Evolutionary conservation across 2,888 invertebrate genomes (phyloP), one percentile per base, ranked within the genome.

Genomic region (Pedicia rivosa): DNA sequence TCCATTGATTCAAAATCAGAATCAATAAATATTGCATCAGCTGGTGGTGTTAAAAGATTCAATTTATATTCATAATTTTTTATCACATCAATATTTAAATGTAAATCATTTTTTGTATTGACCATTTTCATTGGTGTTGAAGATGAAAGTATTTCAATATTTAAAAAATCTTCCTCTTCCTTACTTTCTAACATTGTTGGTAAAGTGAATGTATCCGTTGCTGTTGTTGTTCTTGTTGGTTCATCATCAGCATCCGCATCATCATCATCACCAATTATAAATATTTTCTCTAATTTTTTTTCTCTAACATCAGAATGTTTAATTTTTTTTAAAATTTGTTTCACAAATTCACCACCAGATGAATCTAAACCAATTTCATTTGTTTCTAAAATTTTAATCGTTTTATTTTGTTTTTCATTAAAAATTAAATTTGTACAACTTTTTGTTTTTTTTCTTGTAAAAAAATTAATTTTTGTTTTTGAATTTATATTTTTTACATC

Each of bases 1-100:
- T 47, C 47, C 40, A 44, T 47, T 13, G 47, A 48, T 26, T 45
- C 48, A 39, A 49, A 48, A 33, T 49, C 49, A 5, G 48, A 48
- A 40, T 50, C 50, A 28, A 39, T 37, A 30, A 36, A 40, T 14
- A 17, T 24, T 25, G 36, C 30, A 31, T 40, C 37, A 3, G 34
- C 13, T 12, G 40, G 37, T 5, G 40, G 35, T 28, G 40, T 37
- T 37, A 31, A 32, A 13, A 32, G 24, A 32, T 27, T 31, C 14
- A 27, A 27, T 26, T 37, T 37, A 13, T 31, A 37, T 17, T 12
- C 19, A 17, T 27, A 15, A 1, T 15, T 28, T 15, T 19, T 6
- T 3, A n/a, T 36, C 12, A n/a, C 20, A 13, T 13, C 15, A 8
- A 15, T 14, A 15, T 8, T 29, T 19, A 19, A 4, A 3, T 3